phyloP scores from a whole-genome alignment of 1,140 invertebrate species.

The Phocides pigmalion region DNA sequence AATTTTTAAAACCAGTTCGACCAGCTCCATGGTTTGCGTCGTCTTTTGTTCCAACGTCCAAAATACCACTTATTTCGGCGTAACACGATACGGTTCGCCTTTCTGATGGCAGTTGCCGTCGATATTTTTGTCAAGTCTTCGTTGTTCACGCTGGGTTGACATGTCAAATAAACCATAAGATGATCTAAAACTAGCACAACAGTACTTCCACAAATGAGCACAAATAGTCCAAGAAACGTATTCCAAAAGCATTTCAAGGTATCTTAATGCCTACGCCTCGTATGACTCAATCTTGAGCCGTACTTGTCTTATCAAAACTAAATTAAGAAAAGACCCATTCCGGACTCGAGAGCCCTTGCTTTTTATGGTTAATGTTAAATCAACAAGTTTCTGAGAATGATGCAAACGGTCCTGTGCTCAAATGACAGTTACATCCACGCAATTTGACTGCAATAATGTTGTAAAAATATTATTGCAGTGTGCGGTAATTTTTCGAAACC shows the following conservation, averaged over 20 bases:
- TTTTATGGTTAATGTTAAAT: slow-evolving; percentile 62
- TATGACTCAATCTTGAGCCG: slow-evolving; percentile 40
- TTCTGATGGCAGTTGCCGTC: slow-evolving; percentile 59
- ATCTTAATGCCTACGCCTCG: not conserved
- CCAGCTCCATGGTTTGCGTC: not conserved
- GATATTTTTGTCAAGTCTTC: slow-evolving; percentile 68
- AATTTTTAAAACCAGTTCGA: not conserved
- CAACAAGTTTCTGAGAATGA: slow-evolving; percentile 57
- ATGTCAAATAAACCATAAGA: slow-evolving; percentile 63
- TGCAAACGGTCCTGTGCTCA: slow-evolving; percentile 42
- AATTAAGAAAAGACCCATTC: slow-evolving; percentile 47
- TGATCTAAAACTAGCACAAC: slow-evolving; percentile 30
- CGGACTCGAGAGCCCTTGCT: slow-evolving; percentile 44
- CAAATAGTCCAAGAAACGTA: not conserved
- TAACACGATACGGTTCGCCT: slow-evolving; percentile 63
- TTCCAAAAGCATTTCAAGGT: slow-evolving; percentile 1
- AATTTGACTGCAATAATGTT: slow-evolving; percentile 37
- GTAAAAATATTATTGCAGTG: slow-evolving; percentile 16
- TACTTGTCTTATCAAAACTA: slow-evolving; percentile 50
- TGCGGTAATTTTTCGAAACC: slow-evolving; percentile 3
- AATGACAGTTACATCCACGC: slow-evolving; percentile 35
- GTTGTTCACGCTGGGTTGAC: slow-evolving; percentile 41
- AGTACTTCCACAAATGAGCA: slow-evolving; percentile 34
- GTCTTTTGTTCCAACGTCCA: slow-evolving; percentile 11
- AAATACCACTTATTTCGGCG: slow-evolving; percentile 38